Evolutionary conservation across 2,113 vertebrate species (phyloP).

Genomic region (Boleophthalmus pectinirostris): DNA sequence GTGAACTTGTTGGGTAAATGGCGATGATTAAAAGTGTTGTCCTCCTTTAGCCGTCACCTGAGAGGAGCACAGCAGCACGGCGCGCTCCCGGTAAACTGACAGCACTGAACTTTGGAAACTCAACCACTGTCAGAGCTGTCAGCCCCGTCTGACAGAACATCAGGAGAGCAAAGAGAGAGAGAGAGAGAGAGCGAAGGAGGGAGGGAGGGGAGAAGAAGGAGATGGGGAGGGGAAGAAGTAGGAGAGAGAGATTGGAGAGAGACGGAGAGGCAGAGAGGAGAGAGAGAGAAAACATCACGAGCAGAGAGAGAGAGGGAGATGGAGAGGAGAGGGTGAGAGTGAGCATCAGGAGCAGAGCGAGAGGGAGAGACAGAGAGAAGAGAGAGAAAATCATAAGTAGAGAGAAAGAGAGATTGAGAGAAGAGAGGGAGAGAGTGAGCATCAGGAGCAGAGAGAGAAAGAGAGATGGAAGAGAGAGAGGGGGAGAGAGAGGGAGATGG

Average conservation of each 20-base stretch:
- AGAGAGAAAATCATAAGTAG: no score
- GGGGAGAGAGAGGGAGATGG: no score
- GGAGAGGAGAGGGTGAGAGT: neutral
- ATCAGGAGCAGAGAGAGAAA: no score
- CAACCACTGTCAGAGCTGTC: constrained; percentile 27
- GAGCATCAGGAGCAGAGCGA: no score
- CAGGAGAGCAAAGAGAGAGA: constrained; percentile 14
- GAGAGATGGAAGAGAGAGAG: no score
- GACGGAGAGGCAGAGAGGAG: no score
- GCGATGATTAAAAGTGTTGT: constrained; percentile 1
- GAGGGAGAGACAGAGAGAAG: no score
- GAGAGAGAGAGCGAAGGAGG: neutral
- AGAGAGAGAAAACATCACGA: no score
- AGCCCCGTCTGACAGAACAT: constrained; percentile 38
- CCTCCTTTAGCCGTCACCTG: neutral
- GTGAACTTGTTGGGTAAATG: neutral
- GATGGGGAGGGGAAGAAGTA: no score
- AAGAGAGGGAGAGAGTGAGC: no score
- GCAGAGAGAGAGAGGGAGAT: neutral
- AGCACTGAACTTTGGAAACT: constrained; percentile 18
- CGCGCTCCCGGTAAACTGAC: neutral
- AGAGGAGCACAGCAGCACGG: neutral
- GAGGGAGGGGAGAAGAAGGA: neutral
- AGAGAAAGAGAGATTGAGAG: neutral
- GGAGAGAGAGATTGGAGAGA: no score